These are phyloP conservation scores for Paraplagusia blochii DNA, from an alignment of 2,113 vertebrate species.

Conservation along the genomic window DNA sequence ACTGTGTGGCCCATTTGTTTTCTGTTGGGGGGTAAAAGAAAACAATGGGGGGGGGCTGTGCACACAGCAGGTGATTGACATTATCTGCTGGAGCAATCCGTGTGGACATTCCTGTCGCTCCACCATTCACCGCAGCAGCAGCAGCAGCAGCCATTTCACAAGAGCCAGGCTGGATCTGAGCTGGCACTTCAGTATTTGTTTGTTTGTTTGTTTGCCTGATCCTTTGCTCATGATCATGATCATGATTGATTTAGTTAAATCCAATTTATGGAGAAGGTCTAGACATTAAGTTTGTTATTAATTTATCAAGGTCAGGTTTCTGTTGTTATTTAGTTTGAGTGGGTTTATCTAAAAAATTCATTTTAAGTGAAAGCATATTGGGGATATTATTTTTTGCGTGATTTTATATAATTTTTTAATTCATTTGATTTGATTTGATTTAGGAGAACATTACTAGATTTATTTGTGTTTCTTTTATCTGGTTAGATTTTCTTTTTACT, in stretches of 20 bases:
- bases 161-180: slow-evolving; percentile 44
- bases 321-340: no score
- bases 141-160: slow-evolving; percentile 47
- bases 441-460: no score
- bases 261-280: not conserved
- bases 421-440: no score
- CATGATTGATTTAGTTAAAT: slow-evolving; percentile 21
- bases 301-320: no score
- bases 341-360: no score
- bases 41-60: slow-evolving; percentile 70
- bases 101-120: slow-evolving; percentile 64
- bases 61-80: slow-evolving; percentile 75
- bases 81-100: slow-evolving; percentile 72
- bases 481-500: no score
- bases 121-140: slow-evolving; percentile 45
- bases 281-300: not conserved
- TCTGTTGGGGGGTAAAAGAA: slow-evolving; percentile 75
- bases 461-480: no score
- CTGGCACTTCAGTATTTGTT: slow-evolving; percentile 40
- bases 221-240: slow-evolving; percentile 27
- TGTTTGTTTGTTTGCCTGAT: slow-evolving; percentile 10
- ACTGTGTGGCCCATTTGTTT: slow-evolving; percentile 80
- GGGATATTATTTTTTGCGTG: no score
- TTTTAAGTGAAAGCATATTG: no score
- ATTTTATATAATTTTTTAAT: no score